These are phyloP conservation scores for Frankliniella fusca DNA, from an alignment of 2,888 invertebrate genomes.

Conservation along the genomic window DNA sequence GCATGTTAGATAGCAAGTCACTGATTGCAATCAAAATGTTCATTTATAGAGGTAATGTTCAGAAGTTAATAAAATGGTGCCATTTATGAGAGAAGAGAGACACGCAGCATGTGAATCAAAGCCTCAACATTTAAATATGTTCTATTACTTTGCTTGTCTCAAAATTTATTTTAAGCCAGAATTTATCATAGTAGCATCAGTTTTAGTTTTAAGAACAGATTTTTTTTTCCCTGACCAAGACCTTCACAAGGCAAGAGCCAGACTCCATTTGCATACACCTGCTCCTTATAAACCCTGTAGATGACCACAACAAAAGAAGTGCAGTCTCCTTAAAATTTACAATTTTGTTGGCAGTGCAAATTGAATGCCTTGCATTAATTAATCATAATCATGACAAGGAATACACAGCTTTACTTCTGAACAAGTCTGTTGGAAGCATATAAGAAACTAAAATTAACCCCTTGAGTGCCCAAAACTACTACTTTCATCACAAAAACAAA, in stretches of 20 bases:
- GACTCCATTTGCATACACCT: conserved; percentile 1
- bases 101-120: not conserved
- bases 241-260: not conserved
- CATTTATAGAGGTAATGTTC: too few relatives aligned
- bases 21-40: too few relatives aligned
- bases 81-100: conserved; percentile 5
- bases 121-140: too few relatives aligned
- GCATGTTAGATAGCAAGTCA: too few relatives aligned
- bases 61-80: not conserved
- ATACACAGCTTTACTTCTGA: not conserved
- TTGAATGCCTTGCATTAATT: too few relatives aligned
- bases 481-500: not conserved
- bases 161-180: too few relatives aligned
- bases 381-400: too few relatives aligned
- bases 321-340: not conserved
- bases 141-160: too few relatives aligned
- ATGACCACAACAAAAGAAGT: not conserved
- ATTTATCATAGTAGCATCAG: too few relatives aligned
- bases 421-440: not conserved
- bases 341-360: not conserved
- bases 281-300: conserved; percentile 11
- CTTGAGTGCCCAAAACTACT: not conserved
- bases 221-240: not conserved
- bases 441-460: not conserved
- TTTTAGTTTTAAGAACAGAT: not conserved